Evolutionary conservation across 2,888 invertebrate genomes (phyloP).

Genomic region (Trichopoda pennipes): DNA sequence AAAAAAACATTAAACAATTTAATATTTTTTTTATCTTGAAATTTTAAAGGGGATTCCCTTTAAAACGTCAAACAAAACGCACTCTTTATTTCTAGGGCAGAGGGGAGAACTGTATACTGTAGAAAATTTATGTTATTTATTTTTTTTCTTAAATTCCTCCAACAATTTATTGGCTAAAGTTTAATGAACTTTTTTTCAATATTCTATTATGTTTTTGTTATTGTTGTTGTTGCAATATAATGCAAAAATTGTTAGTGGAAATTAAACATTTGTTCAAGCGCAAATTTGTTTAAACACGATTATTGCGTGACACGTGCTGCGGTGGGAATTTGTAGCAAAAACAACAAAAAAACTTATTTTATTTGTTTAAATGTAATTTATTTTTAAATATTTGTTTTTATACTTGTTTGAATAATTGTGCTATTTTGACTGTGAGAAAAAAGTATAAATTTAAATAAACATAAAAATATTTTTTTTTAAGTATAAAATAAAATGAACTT

Average conservation of each 20-base stretch:
- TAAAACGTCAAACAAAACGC: too few species aligned
- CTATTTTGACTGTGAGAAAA: neutral
- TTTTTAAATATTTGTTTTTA: neutral
- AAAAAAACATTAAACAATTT: too few species aligned
- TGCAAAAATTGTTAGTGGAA: slow-evolving; percentile 25
- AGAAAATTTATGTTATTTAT: too few species aligned
- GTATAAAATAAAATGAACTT: slow-evolving; percentile 48
- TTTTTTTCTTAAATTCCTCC: neutral
- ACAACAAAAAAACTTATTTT: neutral
- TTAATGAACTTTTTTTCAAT: slow-evolving; percentile 38
- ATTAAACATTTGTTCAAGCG: slow-evolving; percentile 27
- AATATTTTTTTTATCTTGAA: too few species aligned
- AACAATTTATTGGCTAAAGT: slow-evolving; percentile 6
- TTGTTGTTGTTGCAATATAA: neutral
- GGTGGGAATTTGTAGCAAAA: slow-evolving; percentile 47
- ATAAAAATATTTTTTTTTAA: slow-evolving; percentile 31
- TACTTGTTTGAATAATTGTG: neutral
- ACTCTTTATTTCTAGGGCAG: too few species aligned
- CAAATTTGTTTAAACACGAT: slow-evolving; percentile 49
- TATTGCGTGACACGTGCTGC: slow-evolving; percentile 68
- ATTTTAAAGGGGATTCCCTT: too few species aligned
- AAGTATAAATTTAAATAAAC: slow-evolving; percentile 24
- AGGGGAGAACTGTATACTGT: too few species aligned
- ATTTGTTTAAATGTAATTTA: slow-evolving; percentile 22
- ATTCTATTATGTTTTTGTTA: neutral